These are phyloP conservation scores for Epinephelus awoara DNA, from an alignment of 2,797 vertebrate genomes.

Conservation along the genomic window DNA sequence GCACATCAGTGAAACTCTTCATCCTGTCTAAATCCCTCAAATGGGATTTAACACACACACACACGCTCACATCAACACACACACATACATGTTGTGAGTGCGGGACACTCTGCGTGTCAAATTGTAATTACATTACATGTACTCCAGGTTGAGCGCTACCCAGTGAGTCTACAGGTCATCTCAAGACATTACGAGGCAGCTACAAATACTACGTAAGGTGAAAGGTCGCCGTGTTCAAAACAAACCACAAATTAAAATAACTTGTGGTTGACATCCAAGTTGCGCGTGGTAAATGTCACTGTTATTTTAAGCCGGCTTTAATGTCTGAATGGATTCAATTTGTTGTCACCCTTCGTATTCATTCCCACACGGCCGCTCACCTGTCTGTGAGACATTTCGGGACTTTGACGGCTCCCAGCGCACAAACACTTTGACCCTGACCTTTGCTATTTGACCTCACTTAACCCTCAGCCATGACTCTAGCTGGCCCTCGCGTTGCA, in stretches of 20 bases:
- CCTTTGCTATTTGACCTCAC: slow-evolving; percentile 58
- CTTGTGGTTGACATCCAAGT: slow-evolving; percentile 40
- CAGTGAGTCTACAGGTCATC: not conserved
- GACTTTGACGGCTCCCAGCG: not conserved
- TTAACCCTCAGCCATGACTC: slow-evolving; percentile 39
- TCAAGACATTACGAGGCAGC: not conserved
- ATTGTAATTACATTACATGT: slow-evolving; percentile 48
- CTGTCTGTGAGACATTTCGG: not conserved
- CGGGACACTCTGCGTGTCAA: slow-evolving; percentile 22
- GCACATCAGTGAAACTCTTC: slow-evolving; percentile 57
- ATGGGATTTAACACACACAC: slow-evolving; percentile 53
- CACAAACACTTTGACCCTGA: slow-evolving; percentile 35
- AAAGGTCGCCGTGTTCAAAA: slow-evolving; percentile 29
- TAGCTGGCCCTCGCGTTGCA: slow-evolving; percentile 15
- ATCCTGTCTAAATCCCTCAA: slow-evolving; percentile 58
- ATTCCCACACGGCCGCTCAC: not conserved
- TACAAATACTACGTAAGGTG: not conserved
- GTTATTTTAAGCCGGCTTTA: slow-evolving; percentile 50
- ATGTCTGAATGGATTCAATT: slow-evolving; percentile 35
- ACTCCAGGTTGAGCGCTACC: slow-evolving; percentile 20
- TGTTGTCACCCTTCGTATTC: slow-evolving; percentile 25
- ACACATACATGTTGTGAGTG: slow-evolving; percentile 4
- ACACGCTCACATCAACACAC: slow-evolving; percentile 17
- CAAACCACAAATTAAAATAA: slow-evolving; percentile 36
- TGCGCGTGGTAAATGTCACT: slow-evolving; percentile 36